These are phyloP conservation scores for Lydus trimaculatus DNA, from an alignment of 2,888 invertebrate species.

Conservation along the genomic window DNA sequence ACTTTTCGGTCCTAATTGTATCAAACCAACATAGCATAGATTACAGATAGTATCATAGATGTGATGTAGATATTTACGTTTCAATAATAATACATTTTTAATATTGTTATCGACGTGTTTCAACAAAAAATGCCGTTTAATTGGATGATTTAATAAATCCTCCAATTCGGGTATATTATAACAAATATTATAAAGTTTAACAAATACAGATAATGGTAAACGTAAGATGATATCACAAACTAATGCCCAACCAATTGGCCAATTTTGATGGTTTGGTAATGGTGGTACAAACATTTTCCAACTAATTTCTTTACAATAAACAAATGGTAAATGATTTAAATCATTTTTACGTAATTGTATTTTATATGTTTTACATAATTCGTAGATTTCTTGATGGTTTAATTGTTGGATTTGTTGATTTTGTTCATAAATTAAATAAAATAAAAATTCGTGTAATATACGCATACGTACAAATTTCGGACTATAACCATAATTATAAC, in stretches of 20 bases:
- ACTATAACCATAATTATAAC: slow-evolving; percentile 62
- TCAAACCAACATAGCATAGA: slow-evolving; percentile 72
- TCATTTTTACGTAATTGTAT: slow-evolving; percentile 55
- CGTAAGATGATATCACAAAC: slow-evolving; percentile 73
- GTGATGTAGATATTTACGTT: slow-evolving; percentile 67
- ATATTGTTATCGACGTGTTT: slow-evolving; percentile 66
- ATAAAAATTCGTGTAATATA: slow-evolving; percentile 72
- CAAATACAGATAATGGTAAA: slow-evolving; percentile 74
- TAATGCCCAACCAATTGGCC: slow-evolving; percentile 71
- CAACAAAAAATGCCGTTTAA: slow-evolving; percentile 70
- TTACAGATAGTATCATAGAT: slow-evolving; percentile 65
- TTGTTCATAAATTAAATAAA: slow-evolving; percentile 70
- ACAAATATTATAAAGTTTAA: slow-evolving; percentile 69
- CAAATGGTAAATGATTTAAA: slow-evolving; percentile 59
- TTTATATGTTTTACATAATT: slow-evolving; percentile 38
- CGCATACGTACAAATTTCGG: slow-evolving; percentile 75
- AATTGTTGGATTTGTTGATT: slow-evolving; percentile 36
- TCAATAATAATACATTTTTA: slow-evolving; percentile 63
- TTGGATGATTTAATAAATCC: slow-evolving; percentile 70
- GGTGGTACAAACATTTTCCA: slow-evolving; percentile 81
- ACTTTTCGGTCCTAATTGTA: slow-evolving; percentile 72
- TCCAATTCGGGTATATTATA: slow-evolving; percentile 66
- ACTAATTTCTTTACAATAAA: slow-evolving; percentile 64
- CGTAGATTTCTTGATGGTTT: slow-evolving; percentile 51
- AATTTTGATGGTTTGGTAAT: slow-evolving; percentile 66